A percentile compares a stretch with the other conserved stretches of the same genome.
Evolutionary conservation across 2,797 vertebrate species (phyloP).

Genomic region (Pipistrellus kuhlii): DNA sequence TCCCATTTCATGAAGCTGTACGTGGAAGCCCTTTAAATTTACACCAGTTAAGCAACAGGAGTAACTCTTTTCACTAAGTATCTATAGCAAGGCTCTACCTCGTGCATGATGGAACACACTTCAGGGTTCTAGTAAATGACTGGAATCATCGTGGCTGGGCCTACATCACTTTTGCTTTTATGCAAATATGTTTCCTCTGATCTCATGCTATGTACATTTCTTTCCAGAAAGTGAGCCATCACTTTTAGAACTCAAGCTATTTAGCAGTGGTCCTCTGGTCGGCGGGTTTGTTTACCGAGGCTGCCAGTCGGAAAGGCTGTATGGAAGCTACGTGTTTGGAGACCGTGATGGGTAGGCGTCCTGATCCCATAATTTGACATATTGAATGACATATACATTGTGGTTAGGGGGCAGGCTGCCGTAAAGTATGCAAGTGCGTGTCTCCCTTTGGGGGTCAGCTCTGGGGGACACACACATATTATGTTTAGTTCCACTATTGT

Average conservation of each 20-base stretch:
- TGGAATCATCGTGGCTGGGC: background rate
- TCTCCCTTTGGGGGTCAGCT: background rate
- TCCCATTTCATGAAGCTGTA: background rate
- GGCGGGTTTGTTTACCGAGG: conserved; percentile 98
- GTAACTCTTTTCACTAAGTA: conserved; percentile 14
- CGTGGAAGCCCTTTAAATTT: background rate
- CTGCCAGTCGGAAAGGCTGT: conserved; percentile 97
- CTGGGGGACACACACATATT: background rate
- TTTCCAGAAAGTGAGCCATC: conserved; percentile 96
- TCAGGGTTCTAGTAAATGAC: background rate
- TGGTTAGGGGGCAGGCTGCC: background rate
- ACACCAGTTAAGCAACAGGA: background rate
- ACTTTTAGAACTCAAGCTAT: conserved; percentile 95
- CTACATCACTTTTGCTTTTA: background rate
- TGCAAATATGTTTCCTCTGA: conserved; percentile 75
- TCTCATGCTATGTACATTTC: conserved; percentile 86
- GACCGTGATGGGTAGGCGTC: conserved; percentile 95
- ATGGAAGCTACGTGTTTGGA: conserved; percentile 97
- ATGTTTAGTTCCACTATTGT: background rate
- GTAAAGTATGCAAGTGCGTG: background rate
- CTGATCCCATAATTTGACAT: background rate
- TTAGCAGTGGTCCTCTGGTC: conserved; percentile 93
- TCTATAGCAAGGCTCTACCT: background rate
- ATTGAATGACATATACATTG: background rate
- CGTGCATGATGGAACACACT: background rate